Base-by-base conservation (phyloP, 2,888 invertebrate genomes). In the Philhelius pedissequus region DNA sequence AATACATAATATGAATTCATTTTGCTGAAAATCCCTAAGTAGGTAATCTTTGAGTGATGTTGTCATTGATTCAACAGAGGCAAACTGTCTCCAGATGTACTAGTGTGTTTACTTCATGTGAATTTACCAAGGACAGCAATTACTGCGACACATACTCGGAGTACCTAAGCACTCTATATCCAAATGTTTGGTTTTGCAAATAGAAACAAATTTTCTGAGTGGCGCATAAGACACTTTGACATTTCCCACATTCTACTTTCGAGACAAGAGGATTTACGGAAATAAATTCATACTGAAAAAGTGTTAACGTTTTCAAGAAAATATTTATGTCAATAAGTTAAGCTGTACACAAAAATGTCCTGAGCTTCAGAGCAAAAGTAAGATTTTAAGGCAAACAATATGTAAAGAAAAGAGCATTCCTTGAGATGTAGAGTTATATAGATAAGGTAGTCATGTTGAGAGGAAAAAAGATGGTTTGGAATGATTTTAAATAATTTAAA, bases 191-290 rank as follows among this genome's bases (percentile, higher is more conserved):
- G 48, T 50, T 30, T 35, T 27, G 38, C 11, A 58, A 56, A 76
- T 40, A 43, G 50, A 48, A 48, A 62, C 27, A 73, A 66, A 68
- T 79, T 73, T 66, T n/a, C 9, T 9, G 64, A 52, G 40, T 58
- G 30, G 50, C 60, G 68, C 25, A 43, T n/a, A 43, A 35, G 48
- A 18, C 74, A 70, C 52, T 62, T 70, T 56, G 68, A 43, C 73
- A 27, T 22, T 54, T 25, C 35, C 38, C 38, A 50, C 71, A 56
- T 30, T 78, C 22, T 20, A 38, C 35, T 66, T 48, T 22, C 13
- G 1, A 22, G 6, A 48, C 40, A 20, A 48, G 25, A 38, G 50
- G 60, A 66, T 73, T 27, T 22, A 25, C 15, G 32, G 15, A 73
- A 45, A 64, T 20, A n/a, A 64, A 64, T 45, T 2, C 9, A 9